Conservation (phyloP, 2,113 vertebrate genomes). For the Rallus limicola region DNA sequence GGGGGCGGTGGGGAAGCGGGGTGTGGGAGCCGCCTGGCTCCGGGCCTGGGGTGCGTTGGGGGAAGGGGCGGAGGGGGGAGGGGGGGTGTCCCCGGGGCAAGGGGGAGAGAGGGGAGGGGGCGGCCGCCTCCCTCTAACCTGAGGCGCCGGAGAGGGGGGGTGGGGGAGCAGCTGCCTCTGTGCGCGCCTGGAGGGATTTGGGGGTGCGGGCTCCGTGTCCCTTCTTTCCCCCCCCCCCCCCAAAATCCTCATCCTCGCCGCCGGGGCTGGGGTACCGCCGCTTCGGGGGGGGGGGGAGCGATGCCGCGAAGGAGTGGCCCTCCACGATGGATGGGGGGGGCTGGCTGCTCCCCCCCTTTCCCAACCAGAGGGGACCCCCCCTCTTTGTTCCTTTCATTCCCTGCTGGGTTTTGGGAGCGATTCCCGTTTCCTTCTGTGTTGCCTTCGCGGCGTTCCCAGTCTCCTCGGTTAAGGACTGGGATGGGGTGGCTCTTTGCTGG, state of each 20-base stretch:
- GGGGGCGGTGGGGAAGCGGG: neutral
- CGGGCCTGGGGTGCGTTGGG: neutral
- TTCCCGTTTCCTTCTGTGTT: neutral
- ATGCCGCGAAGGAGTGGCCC: neutral
- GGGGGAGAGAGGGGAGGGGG: neutral
- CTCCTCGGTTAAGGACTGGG: neutral
- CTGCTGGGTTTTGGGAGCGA: neutral
- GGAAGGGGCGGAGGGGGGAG: no score
- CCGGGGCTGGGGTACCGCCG: neutral
- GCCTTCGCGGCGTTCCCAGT: neutral
- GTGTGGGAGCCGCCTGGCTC: neutral
- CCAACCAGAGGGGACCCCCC: neutral
- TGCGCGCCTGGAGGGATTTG: no score
- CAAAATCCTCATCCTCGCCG: neutral
- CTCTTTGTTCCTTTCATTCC: neutral
- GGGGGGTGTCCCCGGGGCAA: neutral
- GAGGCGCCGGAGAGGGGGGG: neutral
- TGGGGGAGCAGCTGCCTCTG: neutral
- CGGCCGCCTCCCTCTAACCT: neutral
- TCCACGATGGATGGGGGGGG: neutral
- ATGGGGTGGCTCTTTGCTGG: accelerated
- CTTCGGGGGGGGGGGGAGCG: neutral
- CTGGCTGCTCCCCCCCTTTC: neutral
- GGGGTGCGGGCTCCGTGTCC: neutral
- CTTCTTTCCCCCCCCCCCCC: no score